Conservation (phyloP, 2,797 vertebrate genomes). For the Hypotaenidia okinawae region DNA sequence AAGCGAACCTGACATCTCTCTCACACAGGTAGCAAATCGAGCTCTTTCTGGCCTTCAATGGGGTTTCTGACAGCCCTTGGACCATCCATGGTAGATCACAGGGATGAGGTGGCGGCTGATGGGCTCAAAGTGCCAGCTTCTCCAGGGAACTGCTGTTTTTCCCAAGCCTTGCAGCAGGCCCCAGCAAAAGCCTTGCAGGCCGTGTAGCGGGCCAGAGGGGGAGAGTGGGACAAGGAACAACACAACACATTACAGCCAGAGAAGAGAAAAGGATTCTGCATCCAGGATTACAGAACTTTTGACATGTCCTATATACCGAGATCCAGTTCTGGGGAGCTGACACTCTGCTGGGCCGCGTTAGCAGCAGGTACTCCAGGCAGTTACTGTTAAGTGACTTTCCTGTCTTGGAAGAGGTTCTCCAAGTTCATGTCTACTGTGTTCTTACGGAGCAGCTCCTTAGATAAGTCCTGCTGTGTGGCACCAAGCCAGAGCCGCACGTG, state of each 20-base stretch:
- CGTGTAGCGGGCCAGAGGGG: background rate
- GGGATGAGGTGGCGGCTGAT: background rate
- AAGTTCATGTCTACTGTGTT: rapidly evolving
- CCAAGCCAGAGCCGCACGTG: background rate
- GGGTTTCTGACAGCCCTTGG: background rate
- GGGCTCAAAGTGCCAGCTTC: background rate
- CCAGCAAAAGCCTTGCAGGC: background rate
- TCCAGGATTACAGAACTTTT: constrained; percentile 9
- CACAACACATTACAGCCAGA: background rate
- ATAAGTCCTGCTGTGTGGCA: rapidly evolving
- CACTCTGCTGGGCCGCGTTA: background rate
- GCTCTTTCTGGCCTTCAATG: background rate
- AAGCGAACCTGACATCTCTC: background rate
- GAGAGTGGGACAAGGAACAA: background rate
- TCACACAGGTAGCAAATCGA: background rate
- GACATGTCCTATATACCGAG: background rate
- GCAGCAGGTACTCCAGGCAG: background rate
- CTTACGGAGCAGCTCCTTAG: background rate
- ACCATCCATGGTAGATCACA: background rate
- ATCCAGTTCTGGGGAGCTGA: background rate
- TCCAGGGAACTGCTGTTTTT: background rate
- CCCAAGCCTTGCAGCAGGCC: background rate
- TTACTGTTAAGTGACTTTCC: background rate
- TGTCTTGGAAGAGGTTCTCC: background rate
- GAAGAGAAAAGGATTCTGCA: background rate